A percentile compares a stretch with the other conserved stretches of the same genome.
Evolutionary conservation across 2,888 invertebrate genomes (phyloP).

Genomic region (Bugula neritina): DNA sequence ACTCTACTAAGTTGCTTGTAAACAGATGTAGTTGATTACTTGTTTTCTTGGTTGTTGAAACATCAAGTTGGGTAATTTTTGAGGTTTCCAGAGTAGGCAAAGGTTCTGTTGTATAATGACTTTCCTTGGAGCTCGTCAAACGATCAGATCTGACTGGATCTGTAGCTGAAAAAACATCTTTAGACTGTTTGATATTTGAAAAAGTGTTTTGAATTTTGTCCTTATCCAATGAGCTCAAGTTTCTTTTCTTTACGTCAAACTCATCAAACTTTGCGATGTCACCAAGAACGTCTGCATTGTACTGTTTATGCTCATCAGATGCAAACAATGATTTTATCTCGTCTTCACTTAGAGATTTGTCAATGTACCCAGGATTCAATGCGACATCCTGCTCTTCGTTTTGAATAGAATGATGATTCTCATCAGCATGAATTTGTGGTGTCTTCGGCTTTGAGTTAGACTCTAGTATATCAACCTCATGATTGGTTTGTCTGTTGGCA

Average conservation of each 20-base stretch:
- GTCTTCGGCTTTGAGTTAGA: neutral
- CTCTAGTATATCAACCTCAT: slow-evolving; percentile 13
- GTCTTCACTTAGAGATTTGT: neutral
- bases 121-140: no score
- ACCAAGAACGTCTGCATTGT: neutral
- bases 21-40: no score
- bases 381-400: neutral
- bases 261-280: neutral
- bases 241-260: slow-evolving; percentile 4
- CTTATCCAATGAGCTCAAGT: neutral
- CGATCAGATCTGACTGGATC: no score
- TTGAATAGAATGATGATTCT: neutral
- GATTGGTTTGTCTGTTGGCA: neutral
- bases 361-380: neutral
- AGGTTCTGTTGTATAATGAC: no score
- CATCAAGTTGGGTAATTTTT: no score
- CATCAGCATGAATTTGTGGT: neutral
- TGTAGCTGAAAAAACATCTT: no score
- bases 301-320: neutral
- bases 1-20: no score
- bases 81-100: no score
- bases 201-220: no score
- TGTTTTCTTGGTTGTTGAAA: no score
- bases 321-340: slow-evolving; percentile 8
- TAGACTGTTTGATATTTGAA: no score